A percentile compares a stretch with the other conserved stretches of the same genome.
Evolutionary conservation across 1,140 invertebrate genomes (phyloP).

Genomic region (Leptinotarsa defecta): DNA sequence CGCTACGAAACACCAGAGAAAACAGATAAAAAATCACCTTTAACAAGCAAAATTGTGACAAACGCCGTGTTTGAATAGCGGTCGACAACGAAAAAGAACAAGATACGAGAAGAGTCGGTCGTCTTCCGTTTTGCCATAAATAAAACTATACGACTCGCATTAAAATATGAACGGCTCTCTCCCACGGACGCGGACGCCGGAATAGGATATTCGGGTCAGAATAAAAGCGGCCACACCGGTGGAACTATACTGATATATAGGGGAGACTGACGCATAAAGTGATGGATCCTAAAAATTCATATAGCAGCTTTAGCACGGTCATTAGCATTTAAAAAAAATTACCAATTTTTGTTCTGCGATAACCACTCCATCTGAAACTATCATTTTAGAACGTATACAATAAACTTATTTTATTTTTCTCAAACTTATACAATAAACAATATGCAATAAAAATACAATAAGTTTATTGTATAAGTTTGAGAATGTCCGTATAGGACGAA

Average conservation of each 20-base stretch:
- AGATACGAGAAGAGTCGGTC: conserved; percentile 1
- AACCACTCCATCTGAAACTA: too few relatives aligned
- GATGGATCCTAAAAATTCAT: too few relatives aligned
- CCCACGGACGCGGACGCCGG: background rate
- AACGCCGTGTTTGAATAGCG: conserved; percentile 2
- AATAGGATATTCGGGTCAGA: conserved; percentile 2
- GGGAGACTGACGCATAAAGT: too few relatives aligned
- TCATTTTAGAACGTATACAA: too few relatives aligned
- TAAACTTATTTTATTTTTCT: too few relatives aligned
- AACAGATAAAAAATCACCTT: background rate
- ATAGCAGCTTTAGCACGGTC: too few relatives aligned
- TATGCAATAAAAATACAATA: too few relatives aligned
- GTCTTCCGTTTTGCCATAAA: background rate
- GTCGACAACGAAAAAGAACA: background rate
- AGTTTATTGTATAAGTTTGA: too few relatives aligned
- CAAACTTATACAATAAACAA: too few relatives aligned
- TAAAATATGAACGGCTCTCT: conserved; percentile 3
- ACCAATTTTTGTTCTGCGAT: too few relatives aligned
- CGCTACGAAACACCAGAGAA: background rate
- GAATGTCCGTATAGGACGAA: too few relatives aligned
- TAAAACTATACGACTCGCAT: background rate
- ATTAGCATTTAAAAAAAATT: too few relatives aligned
- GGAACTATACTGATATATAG: background rate
- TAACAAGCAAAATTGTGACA: conserved; percentile 8
- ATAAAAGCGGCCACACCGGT: background rate